A percentile compares a stretch with the other conserved stretches of the same genome.
phyloP scores from a whole-genome alignment of 2,113 vertebrate species.

The Ornithorhynchus anatinus region DNA sequence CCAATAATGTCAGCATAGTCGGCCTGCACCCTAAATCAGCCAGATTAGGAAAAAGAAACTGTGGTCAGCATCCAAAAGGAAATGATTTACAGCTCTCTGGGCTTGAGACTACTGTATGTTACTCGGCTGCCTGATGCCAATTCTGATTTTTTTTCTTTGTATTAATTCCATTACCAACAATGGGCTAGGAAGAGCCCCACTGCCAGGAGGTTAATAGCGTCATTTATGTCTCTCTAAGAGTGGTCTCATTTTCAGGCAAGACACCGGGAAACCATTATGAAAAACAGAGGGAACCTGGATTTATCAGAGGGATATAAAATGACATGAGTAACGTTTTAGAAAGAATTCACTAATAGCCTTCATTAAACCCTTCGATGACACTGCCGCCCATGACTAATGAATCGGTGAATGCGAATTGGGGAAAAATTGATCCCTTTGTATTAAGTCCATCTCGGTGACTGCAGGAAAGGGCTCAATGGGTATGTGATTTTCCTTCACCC shows the following conservation, averaged over 20 bases:
- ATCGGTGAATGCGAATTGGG: neutral
- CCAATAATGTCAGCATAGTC: neutral
- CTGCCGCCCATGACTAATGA: neutral
- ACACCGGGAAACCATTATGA: neutral
- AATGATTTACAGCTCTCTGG: neutral
- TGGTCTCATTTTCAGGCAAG: neutral
- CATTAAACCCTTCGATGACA: neutral
- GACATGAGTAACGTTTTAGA: neutral
- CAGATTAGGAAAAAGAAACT: neutral
- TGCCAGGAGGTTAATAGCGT: neutral
- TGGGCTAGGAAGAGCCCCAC: neutral
- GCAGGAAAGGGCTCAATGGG: neutral
- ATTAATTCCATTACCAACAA: neutral
- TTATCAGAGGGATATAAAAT: constrained; percentile 5
- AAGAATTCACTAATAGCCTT: neutral
- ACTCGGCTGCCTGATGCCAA: neutral
- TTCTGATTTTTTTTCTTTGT: neutral
- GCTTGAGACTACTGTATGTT: neutral
- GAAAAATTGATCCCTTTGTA: neutral
- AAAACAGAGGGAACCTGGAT: neutral
- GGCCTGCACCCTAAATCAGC: neutral
- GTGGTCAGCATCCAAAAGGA: neutral
- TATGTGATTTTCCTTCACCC: neutral
- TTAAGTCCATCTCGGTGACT: neutral
- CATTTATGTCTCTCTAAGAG: neutral